Base-by-base conservation (phyloP, 2,113 vertebrate species). In the Rallus limicola region DNA sequence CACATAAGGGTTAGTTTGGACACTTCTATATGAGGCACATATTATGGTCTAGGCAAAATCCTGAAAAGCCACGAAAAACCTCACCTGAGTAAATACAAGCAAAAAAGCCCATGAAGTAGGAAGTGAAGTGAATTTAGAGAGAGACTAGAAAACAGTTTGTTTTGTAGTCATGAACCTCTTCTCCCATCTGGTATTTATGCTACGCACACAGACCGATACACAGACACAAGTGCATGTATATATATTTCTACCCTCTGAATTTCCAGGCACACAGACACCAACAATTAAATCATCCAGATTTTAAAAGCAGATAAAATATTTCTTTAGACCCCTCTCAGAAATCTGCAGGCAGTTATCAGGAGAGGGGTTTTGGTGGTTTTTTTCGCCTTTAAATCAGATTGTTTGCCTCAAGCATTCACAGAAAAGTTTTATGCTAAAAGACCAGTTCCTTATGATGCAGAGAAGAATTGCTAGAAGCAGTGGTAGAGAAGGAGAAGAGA, bases 111-210 rank as follows among this genome's bases (percentile, higher is more conserved):
- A 53, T 17, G 55, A 92, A 81, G 38, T 63, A 74, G 31, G 8
- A 88, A 93, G 26, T 26, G 4, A 79, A 65, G 25, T 63, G 17
- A 88, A 50, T 81, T 82, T 69, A 53, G 31, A 86, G 33, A 85
- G 36, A 86, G 46, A 71, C 42, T 70, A 82, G 29, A 75, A 93
- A 92, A 75, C 46, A 77, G 79, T 83, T 88, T 87, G 53, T 71
- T 92, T 88, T 71, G 31, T 36, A 93, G 86, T 56, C 65, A 68
- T 67, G 62, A 84, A 84, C 36, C 52, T 89, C 81, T 52, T 86
- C 28, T 92, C 42, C 92, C 83, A 81, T 86, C 92, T 91, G 83
- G 80, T 91, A 95, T 95, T 97, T 95, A 84, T 42, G 88, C 26
- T 82, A 70, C 59, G 70, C 38, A 67, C 33, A 58, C 42, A 81